These are phyloP conservation scores for Phoronis australis DNA, from an alignment of 2,888 invertebrate genomes.

Conservation along the genomic window DNA sequence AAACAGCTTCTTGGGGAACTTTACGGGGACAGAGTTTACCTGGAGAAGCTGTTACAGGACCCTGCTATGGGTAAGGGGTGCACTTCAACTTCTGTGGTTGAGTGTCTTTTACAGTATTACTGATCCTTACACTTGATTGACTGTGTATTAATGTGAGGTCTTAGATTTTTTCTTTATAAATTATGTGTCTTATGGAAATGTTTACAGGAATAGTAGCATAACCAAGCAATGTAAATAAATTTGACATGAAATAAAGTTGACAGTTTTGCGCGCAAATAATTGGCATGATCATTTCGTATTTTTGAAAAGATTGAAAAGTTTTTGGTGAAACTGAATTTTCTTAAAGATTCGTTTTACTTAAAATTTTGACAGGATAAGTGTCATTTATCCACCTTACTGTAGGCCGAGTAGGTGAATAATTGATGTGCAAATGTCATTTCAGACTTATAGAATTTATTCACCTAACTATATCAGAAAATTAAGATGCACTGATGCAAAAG, in stretches of 20 bases:
- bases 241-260: neutral
- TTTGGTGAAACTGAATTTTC: no score
- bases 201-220: neutral
- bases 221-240: neutral
- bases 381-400: no score
- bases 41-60: slow-evolving; percentile 72
- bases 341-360: no score
- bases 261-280: neutral
- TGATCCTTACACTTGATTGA: neutral
- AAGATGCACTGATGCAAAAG: no score
- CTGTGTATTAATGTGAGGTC: neutral
- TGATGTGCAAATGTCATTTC: no score
- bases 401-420: no score
- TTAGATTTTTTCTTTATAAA: neutral
- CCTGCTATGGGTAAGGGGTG: slow-evolving; percentile 67
- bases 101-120: neutral
- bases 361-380: no score
- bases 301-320: no score
- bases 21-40: slow-evolving; percentile 73
- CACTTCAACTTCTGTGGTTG: no score
- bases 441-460: no score
- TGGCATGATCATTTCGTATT: neutral
- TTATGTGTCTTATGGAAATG: neutral
- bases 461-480: no score
- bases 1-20: slow-evolving; percentile 66